Conservation (phyloP, 2,797 vertebrate species). For the Valencia hispanica region DNA sequence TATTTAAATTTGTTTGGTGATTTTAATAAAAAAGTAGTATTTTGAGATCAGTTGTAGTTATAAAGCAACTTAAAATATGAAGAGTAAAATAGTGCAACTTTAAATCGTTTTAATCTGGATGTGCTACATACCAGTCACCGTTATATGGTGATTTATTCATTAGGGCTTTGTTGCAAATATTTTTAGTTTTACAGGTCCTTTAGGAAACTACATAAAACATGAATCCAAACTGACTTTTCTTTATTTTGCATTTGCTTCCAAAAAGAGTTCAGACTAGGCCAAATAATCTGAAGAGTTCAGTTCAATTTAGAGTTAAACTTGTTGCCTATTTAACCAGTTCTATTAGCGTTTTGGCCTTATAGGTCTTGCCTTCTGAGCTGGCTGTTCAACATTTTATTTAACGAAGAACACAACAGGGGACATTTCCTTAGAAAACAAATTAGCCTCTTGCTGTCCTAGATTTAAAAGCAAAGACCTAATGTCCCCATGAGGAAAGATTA, state of each 20-base stretch:
- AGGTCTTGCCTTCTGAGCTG: constrained; percentile 33
- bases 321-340: neutral
- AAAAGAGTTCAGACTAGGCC: neutral
- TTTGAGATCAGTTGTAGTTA: no score
- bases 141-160: no score
- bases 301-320: no score
- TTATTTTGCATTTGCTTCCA: neutral
- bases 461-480: constrained; percentile 5
- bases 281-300: neutral
- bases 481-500: neutral
- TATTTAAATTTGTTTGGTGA: no score
- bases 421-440: constrained; percentile 23
- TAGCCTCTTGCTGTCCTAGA: constrained; percentile 2
- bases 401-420: constrained; percentile 29
- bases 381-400: constrained; percentile 24
- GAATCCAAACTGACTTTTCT: neutral
- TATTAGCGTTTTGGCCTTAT: constrained; percentile 27
- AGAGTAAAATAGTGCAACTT: no score
- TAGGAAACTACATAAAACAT: neutral
- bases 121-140: no score
- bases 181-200: no score
- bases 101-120: no score
- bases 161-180: no score
- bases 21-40: no score
- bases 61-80: no score